Evolutionary conservation across 2,797 vertebrate genomes (phyloP), one percentile per base, ranked within the genome.

Genomic region (Sebastes minor): DNA sequence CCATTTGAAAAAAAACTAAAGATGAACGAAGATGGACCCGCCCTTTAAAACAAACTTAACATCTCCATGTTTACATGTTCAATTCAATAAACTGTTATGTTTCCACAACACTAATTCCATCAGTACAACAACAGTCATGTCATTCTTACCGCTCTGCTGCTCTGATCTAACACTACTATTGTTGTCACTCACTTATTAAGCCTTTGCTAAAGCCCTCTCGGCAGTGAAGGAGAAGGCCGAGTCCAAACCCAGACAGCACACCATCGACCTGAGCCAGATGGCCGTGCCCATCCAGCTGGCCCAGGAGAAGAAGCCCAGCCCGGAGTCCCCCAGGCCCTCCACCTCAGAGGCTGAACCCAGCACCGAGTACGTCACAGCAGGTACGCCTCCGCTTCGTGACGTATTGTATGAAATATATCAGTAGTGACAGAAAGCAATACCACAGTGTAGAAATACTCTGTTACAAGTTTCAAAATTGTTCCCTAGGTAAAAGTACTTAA

Each of bases 261-360:
- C 98, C 63, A 99, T 99, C 82, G 98, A 99, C 93, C 94, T 99
- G 89, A 99, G 98, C 89, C 98, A 99, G 95, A 98, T 99, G 98
- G 98, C 97, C n/a, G 98, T 99, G 46, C 97, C 99, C 65, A 96
- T 99, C 89, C 98, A 98, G 89, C 96, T 97, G 95, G 91, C 96
- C 65, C 96, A 96, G 64, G 97, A 99, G 88, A 99, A 97, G 94
- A 97, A 96, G 30, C 95, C 95, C 87, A 93, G 94, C 76, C 96
- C 97, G 2, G 97, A 98, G 88, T 96, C 97, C 8, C 95, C 97
- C 12, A 95, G 95, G 13, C 96, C 97, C 57, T 95, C 96, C 76
- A 93, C 96, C 69, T 96, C 97, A 12, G 97, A 98, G 86, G 95
- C 97, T 0, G 97, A 98, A 55, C 83, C 97, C 83, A 94, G 95